Conservation (phyloP, 2,888 invertebrate genomes). For the Eupithecia abbreviata region DNA sequence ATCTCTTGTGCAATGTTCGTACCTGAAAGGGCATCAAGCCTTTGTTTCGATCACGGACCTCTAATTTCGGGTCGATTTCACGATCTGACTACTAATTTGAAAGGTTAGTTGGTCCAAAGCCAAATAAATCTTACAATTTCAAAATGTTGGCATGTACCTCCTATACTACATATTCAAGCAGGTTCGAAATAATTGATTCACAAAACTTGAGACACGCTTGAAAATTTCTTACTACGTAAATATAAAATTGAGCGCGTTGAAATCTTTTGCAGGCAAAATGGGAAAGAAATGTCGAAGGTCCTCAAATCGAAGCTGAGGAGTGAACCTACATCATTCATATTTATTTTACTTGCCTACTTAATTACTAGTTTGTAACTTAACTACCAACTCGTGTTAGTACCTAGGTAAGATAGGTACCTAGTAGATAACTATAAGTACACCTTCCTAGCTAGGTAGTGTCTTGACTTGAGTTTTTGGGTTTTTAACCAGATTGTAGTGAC, state of each 20-base stretch:
- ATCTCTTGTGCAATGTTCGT: conserved; percentile 33
- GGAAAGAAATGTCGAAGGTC: not conserved
- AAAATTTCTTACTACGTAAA: not conserved
- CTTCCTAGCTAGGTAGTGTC: not conserved
- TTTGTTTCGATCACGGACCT: conserved; percentile 35
- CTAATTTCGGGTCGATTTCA: conserved; percentile 21
- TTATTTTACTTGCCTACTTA: not conserved
- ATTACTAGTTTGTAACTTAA: not conserved
- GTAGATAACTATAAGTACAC: not conserved
- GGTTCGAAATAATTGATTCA: not conserved
- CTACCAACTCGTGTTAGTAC: not conserved
- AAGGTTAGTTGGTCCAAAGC: conserved; percentile 3
- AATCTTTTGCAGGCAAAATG: conserved; percentile 11
- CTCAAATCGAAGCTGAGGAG: not conserved
- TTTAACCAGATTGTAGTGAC: not conserved
- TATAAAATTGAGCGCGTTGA: conserved; percentile 14
- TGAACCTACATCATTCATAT: not conserved
- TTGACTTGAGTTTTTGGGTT: not conserved
- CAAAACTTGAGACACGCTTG: not conserved
- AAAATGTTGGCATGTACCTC: not conserved
- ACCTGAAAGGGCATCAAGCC: conserved; percentile 32
- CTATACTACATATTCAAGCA: not conserved
- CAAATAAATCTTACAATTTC: conserved; percentile 9
- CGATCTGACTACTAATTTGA: conserved; percentile 30
- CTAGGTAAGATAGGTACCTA: not conserved